Conservation (phyloP, 2,888 invertebrate genomes). For the Lepetodrilus schrolli region DNA sequence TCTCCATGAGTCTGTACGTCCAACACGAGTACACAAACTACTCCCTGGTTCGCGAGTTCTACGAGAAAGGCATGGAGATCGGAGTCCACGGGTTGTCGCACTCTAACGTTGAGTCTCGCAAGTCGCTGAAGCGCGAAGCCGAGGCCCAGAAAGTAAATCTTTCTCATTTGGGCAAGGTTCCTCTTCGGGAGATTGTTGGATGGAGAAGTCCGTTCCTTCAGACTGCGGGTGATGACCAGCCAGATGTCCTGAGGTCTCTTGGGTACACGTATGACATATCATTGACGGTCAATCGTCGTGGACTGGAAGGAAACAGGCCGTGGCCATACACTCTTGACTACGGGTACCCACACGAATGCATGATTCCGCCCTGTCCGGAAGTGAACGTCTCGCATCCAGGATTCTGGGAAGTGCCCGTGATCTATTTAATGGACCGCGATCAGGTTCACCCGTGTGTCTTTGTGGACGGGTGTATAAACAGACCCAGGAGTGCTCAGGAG, state of each 20-base stretch:
- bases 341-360: constrained; percentile 57
- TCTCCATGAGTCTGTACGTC: constrained; percentile 96
- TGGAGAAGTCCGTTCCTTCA: constrained; percentile 61
- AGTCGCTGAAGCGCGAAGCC: constrained; percentile 50
- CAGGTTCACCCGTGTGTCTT: constrained; percentile 55
- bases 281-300: constrained; percentile 47
- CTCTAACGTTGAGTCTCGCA: constrained; percentile 67
- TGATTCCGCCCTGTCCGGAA: constrained; percentile 51
- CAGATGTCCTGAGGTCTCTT: constrained; percentile 47
- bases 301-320: constrained; percentile 40
- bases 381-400: constrained; percentile 33
- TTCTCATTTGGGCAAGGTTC: constrained; percentile 47
- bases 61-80: constrained; percentile 83
- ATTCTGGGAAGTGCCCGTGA: constrained; percentile 63
- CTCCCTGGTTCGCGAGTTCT: constrained; percentile 96
- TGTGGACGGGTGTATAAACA: constrained; percentile 58
- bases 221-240: constrained; percentile 57
- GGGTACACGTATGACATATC: constrained; percentile 61
- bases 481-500: constrained; percentile 49
- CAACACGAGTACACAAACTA: constrained; percentile 99
- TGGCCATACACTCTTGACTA: constrained; percentile 60
- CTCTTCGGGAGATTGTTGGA: constrained; percentile 52
- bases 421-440: constrained; percentile 54
- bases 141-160: constrained; percentile 54
- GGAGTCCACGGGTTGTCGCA: constrained; percentile 92